These are phyloP conservation scores for Subanguina moxae DNA, from an alignment of 1,140 invertebrate species.

Conservation along the genomic window DNA sequence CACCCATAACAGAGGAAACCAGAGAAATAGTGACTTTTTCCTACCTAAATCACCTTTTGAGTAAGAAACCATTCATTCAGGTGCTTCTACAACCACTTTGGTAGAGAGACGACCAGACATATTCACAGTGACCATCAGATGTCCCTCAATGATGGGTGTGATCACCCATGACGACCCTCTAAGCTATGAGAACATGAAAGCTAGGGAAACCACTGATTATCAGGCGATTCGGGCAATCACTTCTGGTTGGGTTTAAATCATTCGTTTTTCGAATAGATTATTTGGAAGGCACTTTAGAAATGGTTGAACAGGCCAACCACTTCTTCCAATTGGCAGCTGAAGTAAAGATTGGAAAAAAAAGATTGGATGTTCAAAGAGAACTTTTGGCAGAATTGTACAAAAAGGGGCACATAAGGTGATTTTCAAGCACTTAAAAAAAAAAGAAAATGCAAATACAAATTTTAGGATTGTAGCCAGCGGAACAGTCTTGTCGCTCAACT, in stretches of 20 bases:
- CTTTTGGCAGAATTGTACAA: conserved; percentile 15
- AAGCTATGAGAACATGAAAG: conserved; percentile 2
- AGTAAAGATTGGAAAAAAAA: conserved; percentile 11
- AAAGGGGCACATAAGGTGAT: conserved; percentile 31
- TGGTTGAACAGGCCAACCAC: conserved; percentile 20
- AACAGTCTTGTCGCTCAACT: conserved; percentile 10
- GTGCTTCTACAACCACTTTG: conserved; percentile 29
- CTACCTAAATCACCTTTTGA: neutral
- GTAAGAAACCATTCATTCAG: neutral
- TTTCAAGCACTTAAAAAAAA: neutral
- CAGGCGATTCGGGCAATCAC: neutral
- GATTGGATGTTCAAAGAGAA: conserved; percentile 21
- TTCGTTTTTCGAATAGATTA: conserved; percentile 2
- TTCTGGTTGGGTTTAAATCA: neutral
- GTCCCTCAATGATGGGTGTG: conserved; percentile 25
- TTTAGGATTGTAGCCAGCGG: conserved; percentile 16
- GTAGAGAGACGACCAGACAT: conserved; percentile 39
- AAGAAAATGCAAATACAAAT: neutral
- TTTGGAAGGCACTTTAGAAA: neutral
- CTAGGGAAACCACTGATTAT: neutral
- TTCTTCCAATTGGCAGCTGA: conserved; percentile 24
- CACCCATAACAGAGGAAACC: neutral
- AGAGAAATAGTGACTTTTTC: neutral
- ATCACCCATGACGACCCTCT: conserved; percentile 45
- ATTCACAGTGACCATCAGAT: conserved; percentile 23